phyloP scores from a whole-genome alignment of 2,888 invertebrate species.

The Gortyna flavago region DNA sequence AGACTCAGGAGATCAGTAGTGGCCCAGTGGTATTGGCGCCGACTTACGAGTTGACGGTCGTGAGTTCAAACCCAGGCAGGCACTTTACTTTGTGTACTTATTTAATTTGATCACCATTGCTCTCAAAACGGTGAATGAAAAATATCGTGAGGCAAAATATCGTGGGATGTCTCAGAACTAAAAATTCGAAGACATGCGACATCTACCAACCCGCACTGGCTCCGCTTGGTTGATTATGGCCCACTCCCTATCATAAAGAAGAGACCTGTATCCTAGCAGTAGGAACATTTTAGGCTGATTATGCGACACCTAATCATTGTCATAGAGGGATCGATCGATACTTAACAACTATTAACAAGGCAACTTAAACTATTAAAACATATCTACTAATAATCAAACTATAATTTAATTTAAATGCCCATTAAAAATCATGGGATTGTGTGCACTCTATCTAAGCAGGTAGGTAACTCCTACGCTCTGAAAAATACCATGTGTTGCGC shows the following conservation, averaged over 20 bases:
- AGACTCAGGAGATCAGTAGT: not conserved
- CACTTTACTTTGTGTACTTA: not conserved
- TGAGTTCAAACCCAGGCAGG: no score
- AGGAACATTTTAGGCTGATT: not conserved
- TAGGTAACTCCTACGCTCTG: constrained; percentile 52
- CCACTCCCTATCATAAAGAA: no score
- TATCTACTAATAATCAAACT: not conserved
- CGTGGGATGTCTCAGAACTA: not conserved
- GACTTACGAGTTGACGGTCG: no score
- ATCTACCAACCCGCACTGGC: not conserved
- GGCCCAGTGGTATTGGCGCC: no score
- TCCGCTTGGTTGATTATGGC: not conserved
- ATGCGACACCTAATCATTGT: not conserved
- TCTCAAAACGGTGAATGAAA: not conserved
- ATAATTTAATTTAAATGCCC: not conserved
- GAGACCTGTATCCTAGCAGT: not conserved
- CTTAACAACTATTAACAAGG: no score
- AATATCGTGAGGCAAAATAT: not conserved
- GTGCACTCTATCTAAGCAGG: constrained; percentile 55
- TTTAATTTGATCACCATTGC: not conserved
- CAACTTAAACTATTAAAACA: not conserved
- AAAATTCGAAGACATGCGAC: not conserved
- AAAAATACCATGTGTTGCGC: constrained; percentile 71
- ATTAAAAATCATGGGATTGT: constrained; percentile 14
- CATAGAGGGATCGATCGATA: not conserved